A percentile compares a stretch with the other conserved stretches of the same genome.
These are phyloP conservation scores for Chirona hameri DNA, from an alignment of 2,888 invertebrate species.

Conservation along the genomic window DNA sequence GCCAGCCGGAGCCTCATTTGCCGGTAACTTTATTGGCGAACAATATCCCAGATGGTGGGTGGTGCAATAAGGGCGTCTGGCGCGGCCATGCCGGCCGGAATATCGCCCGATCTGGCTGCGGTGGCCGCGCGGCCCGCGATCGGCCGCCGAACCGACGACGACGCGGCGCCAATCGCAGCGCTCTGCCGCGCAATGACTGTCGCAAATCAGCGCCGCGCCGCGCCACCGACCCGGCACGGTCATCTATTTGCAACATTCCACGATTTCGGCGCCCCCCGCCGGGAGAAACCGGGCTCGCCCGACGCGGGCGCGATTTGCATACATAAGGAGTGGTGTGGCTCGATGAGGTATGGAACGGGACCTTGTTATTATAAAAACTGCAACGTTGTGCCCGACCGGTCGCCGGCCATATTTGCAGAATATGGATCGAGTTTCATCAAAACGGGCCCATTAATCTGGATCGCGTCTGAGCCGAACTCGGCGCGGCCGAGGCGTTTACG, in stretches of 20 bases:
- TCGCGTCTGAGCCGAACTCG: background rate
- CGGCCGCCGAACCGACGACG: background rate
- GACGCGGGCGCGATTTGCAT: background rate
- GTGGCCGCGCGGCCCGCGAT: background rate
- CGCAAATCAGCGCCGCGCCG: conserved; percentile 2
- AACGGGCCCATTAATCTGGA: conserved; percentile 13
- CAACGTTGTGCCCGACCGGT: background rate
- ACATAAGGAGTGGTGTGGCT: background rate
- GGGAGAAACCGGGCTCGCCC: background rate
- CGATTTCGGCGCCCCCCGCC: conserved; percentile 24
- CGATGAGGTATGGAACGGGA: conserved; percentile 7
- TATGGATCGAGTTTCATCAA: conserved; percentile 8
- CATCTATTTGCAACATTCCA: conserved; percentile 8
- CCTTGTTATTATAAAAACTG: conserved; percentile 23
- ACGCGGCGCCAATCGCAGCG: conserved; percentile 2
- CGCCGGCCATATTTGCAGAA: conserved; percentile 24
- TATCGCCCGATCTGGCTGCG: background rate
- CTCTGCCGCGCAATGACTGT: conserved; percentile 5
- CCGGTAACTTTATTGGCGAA: conserved; percentile 8
- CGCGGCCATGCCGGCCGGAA: background rate
- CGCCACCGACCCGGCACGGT: background rate
- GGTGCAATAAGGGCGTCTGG: background rate
- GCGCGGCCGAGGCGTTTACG: background rate
- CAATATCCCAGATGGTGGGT: background rate
- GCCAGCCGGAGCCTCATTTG: background rate